Conservation (phyloP, 2,888 invertebrate species). For the Monochamus alternatus region DNA sequence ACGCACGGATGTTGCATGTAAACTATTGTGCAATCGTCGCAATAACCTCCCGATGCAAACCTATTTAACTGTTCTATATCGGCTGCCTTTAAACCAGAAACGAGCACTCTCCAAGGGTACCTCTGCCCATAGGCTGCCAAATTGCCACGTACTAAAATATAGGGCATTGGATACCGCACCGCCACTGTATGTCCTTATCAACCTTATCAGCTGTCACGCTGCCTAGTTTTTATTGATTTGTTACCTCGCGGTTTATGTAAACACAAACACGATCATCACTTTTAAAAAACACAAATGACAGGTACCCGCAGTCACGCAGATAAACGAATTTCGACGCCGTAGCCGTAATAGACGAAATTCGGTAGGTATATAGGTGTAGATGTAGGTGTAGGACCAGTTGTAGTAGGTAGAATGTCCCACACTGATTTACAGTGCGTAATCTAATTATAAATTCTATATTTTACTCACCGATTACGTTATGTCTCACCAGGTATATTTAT, state of each 20-base stretch:
- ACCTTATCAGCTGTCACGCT: constrained; percentile 9
- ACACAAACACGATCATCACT: no score
- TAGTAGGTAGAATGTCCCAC: no score
- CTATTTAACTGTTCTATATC: constrained; percentile 89
- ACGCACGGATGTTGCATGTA: constrained; percentile 92
- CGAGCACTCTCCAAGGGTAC: constrained; percentile 90
- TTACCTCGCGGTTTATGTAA: not conserved
- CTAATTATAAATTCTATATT: no score
- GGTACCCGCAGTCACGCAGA: no score
- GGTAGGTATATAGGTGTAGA: no score
- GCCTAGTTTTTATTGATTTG: constrained; percentile 13
- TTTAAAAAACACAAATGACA: no score
- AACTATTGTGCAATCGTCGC: constrained; percentile 89
- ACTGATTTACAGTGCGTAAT: no score
- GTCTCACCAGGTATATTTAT: no score
- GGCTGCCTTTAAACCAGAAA: constrained; percentile 88
- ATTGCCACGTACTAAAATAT: constrained; percentile 92
- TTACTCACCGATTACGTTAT: no score
- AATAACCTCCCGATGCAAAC: constrained; percentile 88
- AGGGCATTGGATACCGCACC: constrained; percentile 80
- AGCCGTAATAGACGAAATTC: no score
- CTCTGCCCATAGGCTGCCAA: constrained; percentile 89
- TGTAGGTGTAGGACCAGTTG: no score
- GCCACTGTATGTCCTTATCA: constrained; percentile 18
- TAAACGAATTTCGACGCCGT: no score